phyloP scores from a whole-genome alignment of 2,888 invertebrate species.

The Leptopilina myrica region DNA sequence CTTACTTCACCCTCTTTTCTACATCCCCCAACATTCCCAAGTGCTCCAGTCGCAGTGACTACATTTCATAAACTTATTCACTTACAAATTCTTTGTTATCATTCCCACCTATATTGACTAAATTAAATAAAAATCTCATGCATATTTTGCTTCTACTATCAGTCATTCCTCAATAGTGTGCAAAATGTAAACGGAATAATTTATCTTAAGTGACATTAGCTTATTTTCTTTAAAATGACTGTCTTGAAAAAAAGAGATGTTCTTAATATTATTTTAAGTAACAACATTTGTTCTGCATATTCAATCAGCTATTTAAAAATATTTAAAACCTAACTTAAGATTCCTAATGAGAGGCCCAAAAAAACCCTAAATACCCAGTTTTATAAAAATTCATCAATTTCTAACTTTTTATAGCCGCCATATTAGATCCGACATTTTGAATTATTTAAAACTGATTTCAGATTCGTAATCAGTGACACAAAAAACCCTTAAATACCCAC shows the following conservation, averaged over 20 bases:
- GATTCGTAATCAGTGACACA: too few relatives aligned
- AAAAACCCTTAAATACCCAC: too few relatives aligned
- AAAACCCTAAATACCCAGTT: too few relatives aligned
- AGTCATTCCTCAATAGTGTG: not conserved
- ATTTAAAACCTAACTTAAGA: too few relatives aligned
- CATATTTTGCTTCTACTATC: not conserved
- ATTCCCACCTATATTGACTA: not conserved
- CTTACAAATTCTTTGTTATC: not conserved
- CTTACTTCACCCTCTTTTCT: conserved; percentile 17
- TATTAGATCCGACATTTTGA: too few relatives aligned
- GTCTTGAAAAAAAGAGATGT: not conserved
- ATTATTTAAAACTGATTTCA: too few relatives aligned
- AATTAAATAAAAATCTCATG: not conserved
- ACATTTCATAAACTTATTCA: conserved; percentile 3
- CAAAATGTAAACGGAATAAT: not conserved
- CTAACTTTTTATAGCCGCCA: too few relatives aligned
- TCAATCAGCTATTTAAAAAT: too few relatives aligned
- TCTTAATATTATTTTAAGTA: not conserved
- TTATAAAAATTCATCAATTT: too few relatives aligned
- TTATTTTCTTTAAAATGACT: not conserved
- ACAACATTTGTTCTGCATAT: too few relatives aligned
- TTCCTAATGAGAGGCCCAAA: too few relatives aligned
- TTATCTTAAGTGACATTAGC: not conserved
- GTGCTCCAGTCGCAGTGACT: not conserved
- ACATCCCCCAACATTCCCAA: conserved; percentile 12